These are phyloP conservation scores for Heliconius hewitsoni DNA, from an alignment of 1,140 invertebrate species.

Conservation along the genomic window DNA sequence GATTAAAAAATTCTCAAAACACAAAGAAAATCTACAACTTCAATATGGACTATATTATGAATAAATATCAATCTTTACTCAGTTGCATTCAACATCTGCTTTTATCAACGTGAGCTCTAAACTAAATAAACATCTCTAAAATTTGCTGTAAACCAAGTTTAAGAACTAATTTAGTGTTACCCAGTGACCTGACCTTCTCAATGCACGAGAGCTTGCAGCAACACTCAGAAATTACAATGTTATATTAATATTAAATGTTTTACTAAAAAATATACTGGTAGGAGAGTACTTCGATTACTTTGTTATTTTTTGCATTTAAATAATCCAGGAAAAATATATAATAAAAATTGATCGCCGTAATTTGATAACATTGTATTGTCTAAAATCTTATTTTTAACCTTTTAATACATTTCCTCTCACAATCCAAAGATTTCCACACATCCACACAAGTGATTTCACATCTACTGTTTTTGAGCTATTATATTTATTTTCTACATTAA, in stretches of 20 bases:
- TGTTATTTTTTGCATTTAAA: slow-evolving; percentile 1
- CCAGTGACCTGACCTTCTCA: neutral
- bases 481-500: too few species aligned
- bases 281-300: neutral
- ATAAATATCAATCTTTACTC: neutral
- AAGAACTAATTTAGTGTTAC: neutral
- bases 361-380: neutral
- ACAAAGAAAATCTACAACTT: too few species aligned
- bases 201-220: neutral
- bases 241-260: neutral
- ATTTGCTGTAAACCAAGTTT: neutral
- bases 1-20: too few species aligned
- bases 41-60: too few species aligned
- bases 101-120: neutral
- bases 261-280: neutral
- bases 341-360: neutral
- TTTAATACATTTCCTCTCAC: too few species aligned
- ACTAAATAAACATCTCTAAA: neutral
- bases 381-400: too few species aligned
- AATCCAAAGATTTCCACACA: neutral
- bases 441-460: too few species aligned
- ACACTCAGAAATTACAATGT: neutral
- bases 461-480: too few species aligned
- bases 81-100: neutral
- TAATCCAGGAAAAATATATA: neutral